These are phyloP conservation scores for Chaetophractus vellerosus DNA, from an alignment of 2,797 vertebrate genomes.

Conservation along the genomic window DNA sequence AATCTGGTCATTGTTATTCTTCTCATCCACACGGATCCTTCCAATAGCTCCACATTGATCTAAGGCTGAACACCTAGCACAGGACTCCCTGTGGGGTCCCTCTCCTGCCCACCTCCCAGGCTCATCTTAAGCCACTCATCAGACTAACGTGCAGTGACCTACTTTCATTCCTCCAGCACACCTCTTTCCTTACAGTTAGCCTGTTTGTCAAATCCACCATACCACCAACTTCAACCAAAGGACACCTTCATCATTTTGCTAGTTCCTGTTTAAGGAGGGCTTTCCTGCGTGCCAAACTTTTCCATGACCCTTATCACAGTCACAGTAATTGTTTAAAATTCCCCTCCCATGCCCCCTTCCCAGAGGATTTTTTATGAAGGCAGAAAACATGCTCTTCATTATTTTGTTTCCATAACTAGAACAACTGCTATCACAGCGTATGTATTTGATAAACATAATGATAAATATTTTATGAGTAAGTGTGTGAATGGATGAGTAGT, in stretches of 20 bases:
- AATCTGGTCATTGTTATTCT: neutral
- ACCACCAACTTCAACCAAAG: neutral
- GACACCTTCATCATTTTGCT: neutral
- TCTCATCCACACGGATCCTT: neutral
- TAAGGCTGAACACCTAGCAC: neutral
- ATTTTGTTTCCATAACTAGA: conserved; percentile 50
- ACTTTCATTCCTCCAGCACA: neutral
- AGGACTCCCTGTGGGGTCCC: neutral
- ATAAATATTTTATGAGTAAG: neutral
- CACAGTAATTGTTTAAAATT: neutral
- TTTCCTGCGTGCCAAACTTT: neutral
- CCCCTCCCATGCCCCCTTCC: no score
- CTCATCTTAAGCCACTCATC: neutral
- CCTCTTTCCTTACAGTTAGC: neutral
- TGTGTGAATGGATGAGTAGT: neutral
- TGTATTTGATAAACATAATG: neutral
- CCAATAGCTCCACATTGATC: neutral
- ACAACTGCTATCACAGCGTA: neutral
- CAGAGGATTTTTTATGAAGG: neutral
- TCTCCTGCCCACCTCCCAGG: neutral
- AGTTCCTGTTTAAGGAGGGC: neutral
- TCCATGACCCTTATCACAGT: neutral
- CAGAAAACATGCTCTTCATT: neutral
- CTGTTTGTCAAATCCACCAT: neutral
- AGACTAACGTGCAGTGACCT: neutral